These are phyloP conservation scores for Mormoops blainvillei DNA, from an alignment of 2,113 vertebrate species.

Conservation along the genomic window DNA sequence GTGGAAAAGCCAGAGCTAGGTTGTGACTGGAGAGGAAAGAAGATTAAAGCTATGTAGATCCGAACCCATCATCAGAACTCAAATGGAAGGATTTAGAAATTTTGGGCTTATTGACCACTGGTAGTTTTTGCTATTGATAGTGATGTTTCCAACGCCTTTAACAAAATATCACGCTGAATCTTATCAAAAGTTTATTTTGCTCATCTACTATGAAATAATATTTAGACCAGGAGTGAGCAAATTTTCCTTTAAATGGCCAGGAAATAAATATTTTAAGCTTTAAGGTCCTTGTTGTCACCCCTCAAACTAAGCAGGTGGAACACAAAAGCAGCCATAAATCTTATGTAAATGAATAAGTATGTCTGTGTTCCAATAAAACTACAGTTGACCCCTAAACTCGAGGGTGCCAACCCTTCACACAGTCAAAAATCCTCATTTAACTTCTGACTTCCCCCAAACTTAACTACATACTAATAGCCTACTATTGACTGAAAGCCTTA, in stretches of 20 bases:
- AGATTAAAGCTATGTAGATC: not conserved
- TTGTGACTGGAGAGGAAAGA: not conserved
- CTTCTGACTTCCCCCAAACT: not conserved
- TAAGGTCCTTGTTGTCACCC: not conserved
- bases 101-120: not conserved
- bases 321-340: not conserved
- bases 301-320: not conserved
- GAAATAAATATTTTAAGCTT: constrained; percentile 9
- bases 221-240: not conserved
- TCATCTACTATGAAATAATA: not conserved
- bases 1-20: not conserved
- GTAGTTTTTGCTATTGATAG: not conserved
- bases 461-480: not conserved
- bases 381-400: not conserved
- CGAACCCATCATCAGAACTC: not conserved
- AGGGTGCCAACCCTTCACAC: not conserved
- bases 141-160: not conserved
- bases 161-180: not conserved
- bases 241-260: not conserved
- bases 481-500: not conserved
- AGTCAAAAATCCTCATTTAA: not conserved
- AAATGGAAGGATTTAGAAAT: constrained; percentile 3
- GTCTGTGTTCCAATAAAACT: not conserved
- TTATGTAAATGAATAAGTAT: not conserved
- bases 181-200: constrained; percentile 27